Base-by-base conservation (phyloP, 2,797 vertebrate species). In the Lepus townsendii region DNA sequence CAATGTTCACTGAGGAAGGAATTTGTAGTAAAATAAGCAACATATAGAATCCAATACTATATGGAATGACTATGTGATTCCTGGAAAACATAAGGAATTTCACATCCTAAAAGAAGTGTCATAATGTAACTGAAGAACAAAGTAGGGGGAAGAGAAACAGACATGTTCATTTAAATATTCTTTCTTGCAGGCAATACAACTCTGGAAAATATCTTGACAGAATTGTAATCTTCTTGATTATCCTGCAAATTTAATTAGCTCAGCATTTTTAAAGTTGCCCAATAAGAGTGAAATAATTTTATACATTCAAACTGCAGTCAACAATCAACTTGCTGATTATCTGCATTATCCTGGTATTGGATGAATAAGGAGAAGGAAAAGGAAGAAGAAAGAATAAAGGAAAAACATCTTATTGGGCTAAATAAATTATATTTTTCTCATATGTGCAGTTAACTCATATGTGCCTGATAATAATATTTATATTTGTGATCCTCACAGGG, bases 1-100 rank as follows among this genome's bases (percentile, higher is more conserved):
- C 52, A 77, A 2, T 71, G 4, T 87, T 90, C 32, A 30, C 42
- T 50, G 30, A 30, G 50, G 42, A 87, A 83, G 63, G 80, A 72
- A 71, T 87, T 82, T 72, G 54, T 69, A 66, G 72, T 82, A 83
- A 27, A 50, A 24, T 11, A 50, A 91, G 35, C 30, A 89, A 42
- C 78, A 62, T 86, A 27, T 47, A 85, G 63, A 77, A 10, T 50
- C 47, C 57, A 77, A 50, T 69, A 82, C 24, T 65, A 24, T 62
- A 92, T 82, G 83, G 78, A 76, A 72, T 83, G 38, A 47, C 65
- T 57, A 60, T 82, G 11, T 68, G 80, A 85, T 75, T 54, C 27
- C 82, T 78, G 80, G 42, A 90, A 95, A 96, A 91, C 80, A 86
- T 73, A 35, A 96, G 60, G 32, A 93, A 89, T 71, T 88, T 38